Evolutionary conservation across 2,113 vertebrate species (phyloP), one percentile per base, ranked within the genome.

Genomic region (Chitala chitala): DNA sequence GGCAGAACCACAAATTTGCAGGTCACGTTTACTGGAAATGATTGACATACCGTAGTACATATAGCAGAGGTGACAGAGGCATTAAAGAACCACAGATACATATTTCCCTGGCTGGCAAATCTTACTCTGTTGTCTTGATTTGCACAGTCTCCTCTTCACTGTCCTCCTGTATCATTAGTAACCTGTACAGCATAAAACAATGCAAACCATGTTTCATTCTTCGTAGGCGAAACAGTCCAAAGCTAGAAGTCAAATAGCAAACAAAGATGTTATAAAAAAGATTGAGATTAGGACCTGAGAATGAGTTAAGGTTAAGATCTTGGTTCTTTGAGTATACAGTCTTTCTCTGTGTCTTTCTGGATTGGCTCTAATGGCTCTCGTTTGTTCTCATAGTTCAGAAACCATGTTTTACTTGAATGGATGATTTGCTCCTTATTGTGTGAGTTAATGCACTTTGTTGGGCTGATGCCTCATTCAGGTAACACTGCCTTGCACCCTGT

Each of bases 121-220:
- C 69, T 71, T 54, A 71, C 69, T 55, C 50, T 54, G 69, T 4
- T 44, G 0, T 42, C 69, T 24, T 81, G 66, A 70, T 75, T 29
- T 81, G 72, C 9, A 72, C 72, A 31, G 36, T 75, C 4, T 78
- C 71, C 3, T 76, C 51, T 48, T 77, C 73, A 0, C 78, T 82
- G 66, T 80, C 79, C 73, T 82, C 80, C 71, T 64, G 73, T 24
- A 81, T n/a, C 0, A 65, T 50, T 78, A 79, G 78, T 1, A 75
- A 48, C 76, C 88, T 91, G 55, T 74, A 73, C 44, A 65, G 77
- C 20, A 76, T 40, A 82, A 42, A 56, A 81, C 26, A 72, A 55
- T 65, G 73, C 68, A 77, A 63, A 75, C 44, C 26, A 33, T 38
- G 22, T 3, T 2, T 24, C 24, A 65, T 78, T 73, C 78, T 56